Base-by-base conservation (phyloP, 1,140 invertebrate genomes). In the Oncopeltus fasciatus region DNA sequence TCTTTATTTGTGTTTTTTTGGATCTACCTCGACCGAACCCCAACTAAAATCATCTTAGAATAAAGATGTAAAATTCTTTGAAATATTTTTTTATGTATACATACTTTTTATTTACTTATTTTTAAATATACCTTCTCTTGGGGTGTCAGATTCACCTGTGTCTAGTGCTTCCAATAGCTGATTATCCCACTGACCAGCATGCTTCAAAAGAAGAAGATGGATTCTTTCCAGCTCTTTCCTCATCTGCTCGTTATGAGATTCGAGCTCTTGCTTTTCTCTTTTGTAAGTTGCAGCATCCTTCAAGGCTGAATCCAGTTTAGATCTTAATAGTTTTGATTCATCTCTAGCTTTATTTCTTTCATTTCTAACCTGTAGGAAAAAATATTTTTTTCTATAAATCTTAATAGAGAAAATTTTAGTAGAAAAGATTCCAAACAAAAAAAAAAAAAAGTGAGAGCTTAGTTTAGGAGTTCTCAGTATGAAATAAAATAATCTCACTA, bases 291-390 rank as follows among this genome's bases (percentile, higher is more conserved):
- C 81, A 5, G 82, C 75, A 69, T 95, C 92, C 76, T 93, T 92
- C 20, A 85, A 74, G 1, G 85, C 75, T 9, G 80, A 71, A 70
- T 94, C 92, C 57, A 92, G 74, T 74, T 91, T 92, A 20, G 80
- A 78, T 68, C 89, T 80, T 0, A 94, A 72, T 59, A 85, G 80
- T 71, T 93, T 88, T 2, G 84, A 80, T 74, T 95, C 92, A 69
- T 95, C 92, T 38, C 90, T 74, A 0, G 90, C 85, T 73, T 90
- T 86, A 69, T 92, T 92, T 20, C 89, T 77, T 74, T 93, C 89
- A 70, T 85, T 87, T 51, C 88, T 75, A 5, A 89, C 84, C 79
- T 79, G 60, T n/a, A 69, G 66, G 18, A 53, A 18, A 56, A 61
- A 51, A n/a, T n/a, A n/a, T n/a, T n/a, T n/a, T n/a, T n/a, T n/a